Evolutionary conservation across 1,140 invertebrate genomes (phyloP).

Genomic region (Notospermus geniculatus): DNA sequence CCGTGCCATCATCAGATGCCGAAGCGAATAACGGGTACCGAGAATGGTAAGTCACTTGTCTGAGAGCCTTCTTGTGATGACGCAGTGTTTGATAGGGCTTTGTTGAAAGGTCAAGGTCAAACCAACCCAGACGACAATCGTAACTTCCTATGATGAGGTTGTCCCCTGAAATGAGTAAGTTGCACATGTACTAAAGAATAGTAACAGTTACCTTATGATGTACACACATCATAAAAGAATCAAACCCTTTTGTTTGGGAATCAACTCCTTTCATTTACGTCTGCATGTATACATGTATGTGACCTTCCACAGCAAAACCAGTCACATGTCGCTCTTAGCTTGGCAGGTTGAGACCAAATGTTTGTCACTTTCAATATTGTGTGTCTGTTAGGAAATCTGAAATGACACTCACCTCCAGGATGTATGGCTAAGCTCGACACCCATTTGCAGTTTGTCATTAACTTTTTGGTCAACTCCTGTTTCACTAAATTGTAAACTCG

Average conservation of each 20-base stretch:
- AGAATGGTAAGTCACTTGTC: constrained; percentile 87
- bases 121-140: constrained; percentile 90
- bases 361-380: too few species aligned
- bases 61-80: constrained; percentile 70
- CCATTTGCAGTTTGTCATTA: constrained; percentile 88
- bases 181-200: neutral
- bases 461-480: constrained; percentile 89
- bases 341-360: too few species aligned
- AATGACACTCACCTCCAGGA: constrained; percentile 64
- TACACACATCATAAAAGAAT: constrained; percentile 4
- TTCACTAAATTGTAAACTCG: constrained; percentile 93
- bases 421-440: constrained; percentile 93
- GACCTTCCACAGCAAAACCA: too few species aligned
- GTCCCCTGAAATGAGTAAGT: constrained; percentile 71
- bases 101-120: constrained; percentile 93
- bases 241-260: too few species aligned
- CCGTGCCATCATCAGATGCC: constrained; percentile 85
- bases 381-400: too few species aligned
- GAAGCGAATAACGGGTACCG: constrained; percentile 96
- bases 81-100: constrained; percentile 92
- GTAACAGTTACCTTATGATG: neutral
- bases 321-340: too few species aligned
- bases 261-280: too few species aligned
- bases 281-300: too few species aligned
- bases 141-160: constrained; percentile 93